Evolutionary conservation across 2,888 invertebrate species (phyloP).

Genomic region (Pediacus dermestoides): DNA sequence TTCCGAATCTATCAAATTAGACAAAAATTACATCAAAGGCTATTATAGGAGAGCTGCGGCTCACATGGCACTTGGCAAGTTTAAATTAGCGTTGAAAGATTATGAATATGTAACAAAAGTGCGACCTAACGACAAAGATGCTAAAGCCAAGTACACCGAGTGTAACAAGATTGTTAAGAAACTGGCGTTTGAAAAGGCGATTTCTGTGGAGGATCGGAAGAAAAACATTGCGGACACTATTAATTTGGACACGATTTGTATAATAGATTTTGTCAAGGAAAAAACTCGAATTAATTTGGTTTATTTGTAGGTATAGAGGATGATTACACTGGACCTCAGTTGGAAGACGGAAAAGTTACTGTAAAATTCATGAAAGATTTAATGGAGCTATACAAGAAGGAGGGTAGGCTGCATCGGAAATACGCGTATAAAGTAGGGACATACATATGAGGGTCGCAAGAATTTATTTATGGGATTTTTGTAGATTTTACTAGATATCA

Average conservation of each 20-base stretch:
- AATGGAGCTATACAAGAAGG: slow-evolving; percentile 84
- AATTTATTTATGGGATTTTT: slow-evolving; percentile 40
- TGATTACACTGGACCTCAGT: slow-evolving; percentile 85
- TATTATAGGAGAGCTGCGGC: slow-evolving; percentile 96
- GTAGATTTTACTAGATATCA: slow-evolving; percentile 89
- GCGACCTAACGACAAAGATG: slow-evolving; percentile 91
- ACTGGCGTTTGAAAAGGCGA: slow-evolving; percentile 95
- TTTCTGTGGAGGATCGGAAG: slow-evolving; percentile 86
- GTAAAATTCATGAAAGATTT: slow-evolving; percentile 83
- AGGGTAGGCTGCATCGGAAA: slow-evolving; percentile 92
- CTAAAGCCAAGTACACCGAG: slow-evolving; percentile 85
- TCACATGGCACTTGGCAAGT: slow-evolving; percentile 96
- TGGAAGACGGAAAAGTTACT: slow-evolving; percentile 87
- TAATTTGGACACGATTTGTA: slow-evolving; percentile 89
- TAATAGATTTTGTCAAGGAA: slow-evolving; percentile 5
- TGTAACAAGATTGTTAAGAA: slow-evolving; percentile 95
- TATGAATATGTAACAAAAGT: slow-evolving; percentile 93
- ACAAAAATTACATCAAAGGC: slow-evolving; percentile 89
- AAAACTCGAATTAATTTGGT: slow-evolving; percentile 4
- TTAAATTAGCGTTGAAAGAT: slow-evolving; percentile 92
- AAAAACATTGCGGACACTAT: slow-evolving; percentile 84
- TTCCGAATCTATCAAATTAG: slow-evolving; percentile 83
- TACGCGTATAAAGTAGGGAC: slow-evolving; percentile 86
- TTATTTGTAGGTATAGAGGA: slow-evolving; percentile 79
- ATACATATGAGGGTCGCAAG: too few species aligned